Evolutionary conservation across 2,113 vertebrate genomes (phyloP).

Genomic region (Mastomys natalensis): DNA sequence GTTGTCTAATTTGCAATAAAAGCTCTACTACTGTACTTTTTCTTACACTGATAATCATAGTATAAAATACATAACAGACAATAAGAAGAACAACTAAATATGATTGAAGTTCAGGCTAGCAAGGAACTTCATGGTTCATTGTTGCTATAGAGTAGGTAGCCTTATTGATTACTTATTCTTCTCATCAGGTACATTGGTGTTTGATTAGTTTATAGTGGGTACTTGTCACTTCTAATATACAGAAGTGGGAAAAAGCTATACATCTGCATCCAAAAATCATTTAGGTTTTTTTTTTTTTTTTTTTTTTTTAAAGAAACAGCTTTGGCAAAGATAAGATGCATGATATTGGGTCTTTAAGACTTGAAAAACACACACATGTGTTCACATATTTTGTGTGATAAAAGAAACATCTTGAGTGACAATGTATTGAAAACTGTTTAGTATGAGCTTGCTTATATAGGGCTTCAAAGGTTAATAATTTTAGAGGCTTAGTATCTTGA

Average conservation of each 20-base stretch:
- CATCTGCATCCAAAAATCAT: neutral
- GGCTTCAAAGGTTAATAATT: neutral
- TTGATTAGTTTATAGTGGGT: neutral
- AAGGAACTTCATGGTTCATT: neutral
- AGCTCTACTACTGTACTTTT: neutral
- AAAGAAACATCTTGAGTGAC: neutral
- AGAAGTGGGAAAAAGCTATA: neutral
- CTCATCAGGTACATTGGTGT: neutral
- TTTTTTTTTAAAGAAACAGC: neutral
- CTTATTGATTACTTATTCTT: neutral
- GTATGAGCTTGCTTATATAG: neutral
- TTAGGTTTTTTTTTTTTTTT: neutral
- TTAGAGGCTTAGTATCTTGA: neutral
- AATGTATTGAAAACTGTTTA: neutral
- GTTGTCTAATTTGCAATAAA: neutral
- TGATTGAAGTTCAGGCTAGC: neutral
- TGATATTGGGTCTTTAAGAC: neutral
- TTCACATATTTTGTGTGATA: neutral
- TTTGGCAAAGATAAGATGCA: neutral
- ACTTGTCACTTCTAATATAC: neutral
- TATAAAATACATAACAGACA: too few species aligned
- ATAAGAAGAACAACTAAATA: neutral
- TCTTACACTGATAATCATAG: neutral
- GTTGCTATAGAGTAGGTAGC: accelerated
- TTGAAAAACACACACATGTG: neutral